A percentile compares a stretch with the other conserved stretches of the same genome.
These are phyloP conservation scores for Penaeus vannamei DNA, from an alignment of 1,140 invertebrate species.

Conservation along the genomic window DNA sequence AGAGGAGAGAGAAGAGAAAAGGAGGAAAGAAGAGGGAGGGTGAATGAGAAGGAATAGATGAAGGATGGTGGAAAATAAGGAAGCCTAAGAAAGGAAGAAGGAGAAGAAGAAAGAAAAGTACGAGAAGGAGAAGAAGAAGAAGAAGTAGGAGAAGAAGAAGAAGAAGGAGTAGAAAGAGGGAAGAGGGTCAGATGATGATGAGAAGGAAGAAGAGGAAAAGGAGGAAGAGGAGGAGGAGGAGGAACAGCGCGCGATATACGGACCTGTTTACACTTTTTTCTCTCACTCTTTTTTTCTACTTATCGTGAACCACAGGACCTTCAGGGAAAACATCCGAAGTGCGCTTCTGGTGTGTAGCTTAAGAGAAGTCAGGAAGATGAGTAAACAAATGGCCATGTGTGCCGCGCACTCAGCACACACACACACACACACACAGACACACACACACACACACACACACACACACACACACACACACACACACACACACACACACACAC, in stretches of 20 bases:
- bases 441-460: neutral
- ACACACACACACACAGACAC: neutral
- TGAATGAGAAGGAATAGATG: neutral
- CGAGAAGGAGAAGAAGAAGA: too few species aligned
- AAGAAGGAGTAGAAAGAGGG: too few species aligned
- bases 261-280: too few species aligned
- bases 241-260: neutral
- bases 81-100: neutral
- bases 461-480: neutral
- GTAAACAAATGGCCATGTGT: too few species aligned
- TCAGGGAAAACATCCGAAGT: too few species aligned
- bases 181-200: neutral
- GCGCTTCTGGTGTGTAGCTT: too few species aligned
- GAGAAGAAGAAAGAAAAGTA: neutral
- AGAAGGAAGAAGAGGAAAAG: neutral
- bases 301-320: too few species aligned
- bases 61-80: neutral
- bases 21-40: neutral
- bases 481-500: slow-evolving; percentile 35
- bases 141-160: neutral
- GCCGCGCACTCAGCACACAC: neutral
- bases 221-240: neutral
- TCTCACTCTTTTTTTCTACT: too few species aligned
- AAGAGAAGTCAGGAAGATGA: too few species aligned
- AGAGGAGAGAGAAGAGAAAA: neutral